Percentiles rank a stretch among this genome's conserved stretches.
Evolutionary conservation across 2,888 invertebrate species (phyloP).

Genomic region (Apotomis turbidana): DNA sequence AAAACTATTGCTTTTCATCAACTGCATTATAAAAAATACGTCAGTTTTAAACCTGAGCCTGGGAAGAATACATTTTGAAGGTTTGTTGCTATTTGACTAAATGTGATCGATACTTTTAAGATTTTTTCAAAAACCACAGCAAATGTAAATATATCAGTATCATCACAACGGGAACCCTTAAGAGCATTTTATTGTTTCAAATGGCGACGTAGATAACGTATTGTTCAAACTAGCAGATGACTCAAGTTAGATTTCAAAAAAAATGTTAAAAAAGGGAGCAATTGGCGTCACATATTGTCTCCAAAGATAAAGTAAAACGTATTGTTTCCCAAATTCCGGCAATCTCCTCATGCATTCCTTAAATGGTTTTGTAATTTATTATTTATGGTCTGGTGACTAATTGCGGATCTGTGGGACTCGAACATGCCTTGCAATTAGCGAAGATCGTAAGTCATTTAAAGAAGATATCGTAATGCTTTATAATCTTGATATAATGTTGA

Average conservation of each 20-base stretch:
- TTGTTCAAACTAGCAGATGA: conserved; percentile 48
- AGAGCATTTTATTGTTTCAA: conserved; percentile 53
- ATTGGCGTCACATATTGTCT: conserved; percentile 54
- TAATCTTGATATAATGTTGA: background rate
- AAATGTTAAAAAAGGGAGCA: conserved; percentile 61
- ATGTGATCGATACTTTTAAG: too few species aligned
- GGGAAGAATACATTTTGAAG: background rate
- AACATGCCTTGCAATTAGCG: background rate
- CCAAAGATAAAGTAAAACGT: conserved; percentile 54
- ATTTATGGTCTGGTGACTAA: conserved; percentile 39
- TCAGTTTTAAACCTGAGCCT: background rate
- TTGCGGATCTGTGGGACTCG: conserved; percentile 6
- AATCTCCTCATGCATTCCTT: conserved; percentile 44
- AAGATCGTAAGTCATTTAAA: conserved; percentile 1
- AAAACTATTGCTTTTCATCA: conserved; percentile 21
- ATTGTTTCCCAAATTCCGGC: conserved; percentile 54
- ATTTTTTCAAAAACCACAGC: background rate
- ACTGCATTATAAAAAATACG: background rate
- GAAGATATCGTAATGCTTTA: conserved; percentile 17
- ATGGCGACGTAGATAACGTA: conserved; percentile 58
- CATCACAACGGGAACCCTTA: conserved; percentile 1
- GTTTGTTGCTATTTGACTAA: too few species aligned
- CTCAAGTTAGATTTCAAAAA: conserved; percentile 52
- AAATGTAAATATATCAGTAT: conserved; percentile 1
- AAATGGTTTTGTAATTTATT: conserved; percentile 33